Evolutionary conservation across 2,113 vertebrate genomes (phyloP).

Genomic region (Zingel zingel): DNA sequence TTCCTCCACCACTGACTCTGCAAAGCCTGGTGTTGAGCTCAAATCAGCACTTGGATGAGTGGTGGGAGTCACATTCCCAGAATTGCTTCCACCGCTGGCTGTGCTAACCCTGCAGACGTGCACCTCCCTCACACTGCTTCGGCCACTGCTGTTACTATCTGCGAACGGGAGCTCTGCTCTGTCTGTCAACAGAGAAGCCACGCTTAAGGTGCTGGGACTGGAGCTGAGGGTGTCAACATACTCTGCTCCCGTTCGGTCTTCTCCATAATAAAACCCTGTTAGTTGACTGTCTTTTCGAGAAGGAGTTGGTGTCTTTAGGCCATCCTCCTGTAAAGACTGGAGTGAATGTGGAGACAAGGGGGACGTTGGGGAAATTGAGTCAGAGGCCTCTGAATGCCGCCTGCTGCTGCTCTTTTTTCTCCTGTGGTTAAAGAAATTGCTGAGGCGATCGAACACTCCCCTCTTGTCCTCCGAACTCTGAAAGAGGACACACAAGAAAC

Average conservation of each 20-base stretch:
- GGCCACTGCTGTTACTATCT: slow-evolving; percentile 78
- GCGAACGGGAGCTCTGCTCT: slow-evolving; percentile 76
- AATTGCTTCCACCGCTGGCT: slow-evolving; percentile 18
- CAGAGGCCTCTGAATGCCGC: slow-evolving; percentile 50
- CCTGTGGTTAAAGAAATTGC: slow-evolving; percentile 70
- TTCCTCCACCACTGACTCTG: slow-evolving; percentile 72
- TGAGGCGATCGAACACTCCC: slow-evolving; percentile 73
- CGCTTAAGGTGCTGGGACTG: slow-evolving; percentile 49
- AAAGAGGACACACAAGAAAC: slow-evolving; percentile 7
- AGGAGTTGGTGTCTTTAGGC: slow-evolving; percentile 34
- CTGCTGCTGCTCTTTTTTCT: slow-evolving; percentile 69
- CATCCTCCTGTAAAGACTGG: slow-evolving; percentile 37
- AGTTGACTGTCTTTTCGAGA: slow-evolving; percentile 35
- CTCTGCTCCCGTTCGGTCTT: not conserved
- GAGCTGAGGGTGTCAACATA: slow-evolving; percentile 48
- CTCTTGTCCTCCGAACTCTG: slow-evolving; percentile 79
- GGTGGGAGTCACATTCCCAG: slow-evolving; percentile 51
- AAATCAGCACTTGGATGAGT: not conserved
- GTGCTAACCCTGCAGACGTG: slow-evolving; percentile 47
- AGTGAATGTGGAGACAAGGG: slow-evolving; percentile 23
- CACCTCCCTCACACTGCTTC: slow-evolving; percentile 77
- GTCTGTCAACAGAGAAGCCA: slow-evolving; percentile 34
- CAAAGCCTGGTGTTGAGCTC: slow-evolving; percentile 29
- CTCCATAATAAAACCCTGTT: not conserved
- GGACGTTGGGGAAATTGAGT: not conserved